phyloP scores from a whole-genome alignment of 1,140 invertebrate genomes.

The Oncopeltus fasciatus region DNA sequence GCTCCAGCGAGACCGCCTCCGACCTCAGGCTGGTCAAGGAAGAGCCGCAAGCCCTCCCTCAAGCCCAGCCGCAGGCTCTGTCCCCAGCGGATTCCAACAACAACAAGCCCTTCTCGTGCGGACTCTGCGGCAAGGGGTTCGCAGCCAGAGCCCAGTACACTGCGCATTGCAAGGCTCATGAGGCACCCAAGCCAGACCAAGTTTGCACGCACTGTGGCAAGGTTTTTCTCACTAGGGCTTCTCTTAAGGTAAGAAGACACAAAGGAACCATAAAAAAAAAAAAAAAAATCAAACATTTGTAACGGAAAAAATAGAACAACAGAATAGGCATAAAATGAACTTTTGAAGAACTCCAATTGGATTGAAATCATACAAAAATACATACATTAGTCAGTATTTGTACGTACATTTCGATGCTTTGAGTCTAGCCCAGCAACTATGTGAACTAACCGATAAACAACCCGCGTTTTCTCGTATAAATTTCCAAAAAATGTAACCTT shows the following conservation, averaged over 20 bases:
- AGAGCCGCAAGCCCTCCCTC: background rate
- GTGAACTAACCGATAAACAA: no score
- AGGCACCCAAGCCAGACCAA: constrained; percentile 29
- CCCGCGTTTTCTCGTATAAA: no score
- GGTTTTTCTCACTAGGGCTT: constrained; percentile 37
- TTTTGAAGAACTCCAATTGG: no score
- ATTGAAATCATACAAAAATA: no score
- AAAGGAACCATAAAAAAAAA: no score
- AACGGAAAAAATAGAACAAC: no score
- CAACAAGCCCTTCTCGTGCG: constrained; percentile 36
- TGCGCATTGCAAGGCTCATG: constrained; percentile 23
- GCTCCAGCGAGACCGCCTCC: background rate
- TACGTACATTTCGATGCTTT: no score
- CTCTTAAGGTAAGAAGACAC: constrained; percentile 34
- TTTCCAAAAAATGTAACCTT: no score
- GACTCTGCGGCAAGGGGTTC: constrained; percentile 37
- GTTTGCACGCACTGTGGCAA: constrained; percentile 39
- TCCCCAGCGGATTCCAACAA: constrained; percentile 39
- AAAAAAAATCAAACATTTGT: no score
- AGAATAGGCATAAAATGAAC: no score
- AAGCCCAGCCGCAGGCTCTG: constrained; percentile 27
- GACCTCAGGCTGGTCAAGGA: constrained; percentile 6
- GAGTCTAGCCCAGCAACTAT: no score
- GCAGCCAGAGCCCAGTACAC: constrained; percentile 23
- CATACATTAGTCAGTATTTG: no score